phyloP scores from a whole-genome alignment of 2,797 vertebrate species.

The Melopsittacus undulatus region DNA sequence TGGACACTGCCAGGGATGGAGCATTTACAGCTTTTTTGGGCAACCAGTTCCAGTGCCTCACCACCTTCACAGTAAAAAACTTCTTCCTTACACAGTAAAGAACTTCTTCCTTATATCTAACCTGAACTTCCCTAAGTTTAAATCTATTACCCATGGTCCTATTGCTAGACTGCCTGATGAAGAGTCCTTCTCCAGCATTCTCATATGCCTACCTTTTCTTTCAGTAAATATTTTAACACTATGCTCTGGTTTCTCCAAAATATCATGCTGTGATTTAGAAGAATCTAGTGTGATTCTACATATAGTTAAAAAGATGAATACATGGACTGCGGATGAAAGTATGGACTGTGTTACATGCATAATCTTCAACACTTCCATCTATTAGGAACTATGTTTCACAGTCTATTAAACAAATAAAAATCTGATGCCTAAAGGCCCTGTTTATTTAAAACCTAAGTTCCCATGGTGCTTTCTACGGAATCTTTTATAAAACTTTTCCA shows the following conservation, averaged over 20 bases:
- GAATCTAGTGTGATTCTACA: not conserved
- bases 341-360: not conserved
- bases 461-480: not conserved
- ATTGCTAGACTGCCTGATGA: not conserved
- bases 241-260: not conserved
- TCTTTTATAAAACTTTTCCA: not conserved
- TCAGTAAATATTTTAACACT: not conserved
- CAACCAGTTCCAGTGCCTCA: not conserved
- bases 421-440: not conserved
- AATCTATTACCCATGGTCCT: not conserved
- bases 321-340: not conserved
- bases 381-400: not conserved
- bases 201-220: not conserved
- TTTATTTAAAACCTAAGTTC: not conserved
- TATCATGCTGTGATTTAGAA: not conserved
- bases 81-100: too few relatives aligned
- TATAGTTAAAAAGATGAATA: not conserved
- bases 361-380: not conserved
- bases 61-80: not conserved
- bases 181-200: not conserved
- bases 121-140: not conserved
- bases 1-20: not conserved
- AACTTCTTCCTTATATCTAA: not conserved
- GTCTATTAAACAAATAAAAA: not conserved
- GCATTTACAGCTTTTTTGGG: not conserved